Conservation (phyloP, 2,888 invertebrate genomes). For the Dynastes maya region DNA sequence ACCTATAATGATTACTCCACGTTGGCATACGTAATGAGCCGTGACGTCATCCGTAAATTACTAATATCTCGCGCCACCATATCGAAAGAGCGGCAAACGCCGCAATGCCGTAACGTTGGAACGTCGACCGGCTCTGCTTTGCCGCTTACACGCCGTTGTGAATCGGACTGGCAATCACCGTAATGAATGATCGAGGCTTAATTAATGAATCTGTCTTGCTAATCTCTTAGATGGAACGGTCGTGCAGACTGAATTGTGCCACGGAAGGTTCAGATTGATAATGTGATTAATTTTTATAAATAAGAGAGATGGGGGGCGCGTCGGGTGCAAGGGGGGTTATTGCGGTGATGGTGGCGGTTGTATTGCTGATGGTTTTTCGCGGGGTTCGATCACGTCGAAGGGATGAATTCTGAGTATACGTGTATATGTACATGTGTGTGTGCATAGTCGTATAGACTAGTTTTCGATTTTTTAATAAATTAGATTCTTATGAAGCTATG, state of each 20-base stretch:
- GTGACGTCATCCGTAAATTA: constrained; percentile 69
- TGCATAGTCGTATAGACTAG: constrained; percentile 41
- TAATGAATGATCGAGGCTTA: constrained; percentile 72
- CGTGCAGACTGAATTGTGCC: constrained; percentile 67
- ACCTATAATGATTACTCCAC: constrained; percentile 70
- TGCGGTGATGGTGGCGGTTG: constrained; percentile 44
- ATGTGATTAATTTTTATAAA: constrained; percentile 71
- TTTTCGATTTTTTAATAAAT: constrained; percentile 68
- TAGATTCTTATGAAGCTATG: constrained; percentile 57
- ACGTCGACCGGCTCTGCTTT: constrained; percentile 20
- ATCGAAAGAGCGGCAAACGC: constrained; percentile 36
- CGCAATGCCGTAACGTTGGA: constrained; percentile 1
- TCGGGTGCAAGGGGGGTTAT: constrained; percentile 17
- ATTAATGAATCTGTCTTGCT: constrained; percentile 72
- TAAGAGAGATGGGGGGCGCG: constrained; percentile 56
- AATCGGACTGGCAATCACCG: constrained; percentile 67
- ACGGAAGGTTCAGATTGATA: constrained; percentile 69
- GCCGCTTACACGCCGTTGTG: constrained; percentile 52
- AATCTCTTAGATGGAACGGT: constrained; percentile 71
- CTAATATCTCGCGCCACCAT: constrained; percentile 52
- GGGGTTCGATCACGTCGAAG: constrained; percentile 28
- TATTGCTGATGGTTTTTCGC: constrained; percentile 40
- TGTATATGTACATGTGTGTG: background rate
- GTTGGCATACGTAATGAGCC: constrained; percentile 69
- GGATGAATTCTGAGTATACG: constrained; percentile 53